Base-by-base conservation (phyloP, 2,113 vertebrate genomes). In the rabbit (Oryctolagus cuniculus) region DNA sequence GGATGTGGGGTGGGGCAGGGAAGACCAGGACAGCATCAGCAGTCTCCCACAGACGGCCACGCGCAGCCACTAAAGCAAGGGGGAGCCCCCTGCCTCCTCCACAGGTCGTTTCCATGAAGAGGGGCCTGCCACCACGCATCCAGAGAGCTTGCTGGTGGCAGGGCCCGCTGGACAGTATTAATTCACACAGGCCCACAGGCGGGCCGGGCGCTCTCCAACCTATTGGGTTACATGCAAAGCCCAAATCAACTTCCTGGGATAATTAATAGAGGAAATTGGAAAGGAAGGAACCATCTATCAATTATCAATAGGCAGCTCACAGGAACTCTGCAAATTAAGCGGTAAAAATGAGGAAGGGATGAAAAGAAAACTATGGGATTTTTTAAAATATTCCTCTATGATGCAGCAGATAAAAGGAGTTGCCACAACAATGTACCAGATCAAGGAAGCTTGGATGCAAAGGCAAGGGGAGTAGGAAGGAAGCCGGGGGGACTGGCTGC, bases 251-350 rank as follows among this genome's bases (percentile, higher is more conserved):
- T 98, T 98, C 98, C 98, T 98, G 98, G 96, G 96, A 96, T 96
- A 96, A 97, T 97, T 98, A 98, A 98, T 97, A 97, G 98, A 98
- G 98, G 97, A 98, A 98, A 98, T 98, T 96, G 97, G 97, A 94
- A 97, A 98, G 98, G 98, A 98, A 98, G 98, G 98, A 98, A 97
- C 97, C 95, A 94, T 97, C 98, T 98, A 98, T 98, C 97, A 95
- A 97, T 98, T 98, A 98, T 98, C 98, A 98, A 98, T 98, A 97
- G 96, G 95, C 93, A 93, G 96, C 84, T 93, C 69, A 74, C 87
- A 97, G 95, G 96, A 93, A 98, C 97, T 21, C 0, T 29, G 75
- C 24, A 88, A 97, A 98, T 97, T 98, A 97, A 98, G 94, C 0
- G 61, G 89, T 36, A 96, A 90, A 72, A 95, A n/a, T 0, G 10